Percentiles rank a stretch among this genome's conserved stretches.
Evolutionary conservation across 2,797 vertebrate species (phyloP).

Genomic region (Macropodus opercularis): DNA sequence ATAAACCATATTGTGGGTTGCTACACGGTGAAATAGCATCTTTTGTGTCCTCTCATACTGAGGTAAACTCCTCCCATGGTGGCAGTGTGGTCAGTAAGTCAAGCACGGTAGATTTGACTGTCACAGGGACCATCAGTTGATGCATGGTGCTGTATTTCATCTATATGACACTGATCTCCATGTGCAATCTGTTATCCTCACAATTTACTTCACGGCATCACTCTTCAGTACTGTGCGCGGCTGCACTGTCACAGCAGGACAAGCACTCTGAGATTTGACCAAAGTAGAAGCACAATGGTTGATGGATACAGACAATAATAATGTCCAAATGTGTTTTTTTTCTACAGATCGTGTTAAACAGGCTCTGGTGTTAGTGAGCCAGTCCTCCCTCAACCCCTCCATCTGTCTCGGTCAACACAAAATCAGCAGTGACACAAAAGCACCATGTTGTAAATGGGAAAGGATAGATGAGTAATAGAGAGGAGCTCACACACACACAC

Average conservation of each 20-base stretch:
- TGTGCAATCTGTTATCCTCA: constrained; percentile 51
- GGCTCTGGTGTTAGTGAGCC: constrained; percentile 32
- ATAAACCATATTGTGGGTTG: constrained; percentile 24
- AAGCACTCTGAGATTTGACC: background rate
- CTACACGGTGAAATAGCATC: constrained; percentile 7
- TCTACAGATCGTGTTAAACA: constrained; percentile 36
- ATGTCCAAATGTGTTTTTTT: constrained; percentile 18
- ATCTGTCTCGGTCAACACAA: constrained; percentile 67
- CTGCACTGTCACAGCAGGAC: constrained; percentile 7
- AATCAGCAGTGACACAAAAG: constrained; percentile 47
- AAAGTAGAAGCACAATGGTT: background rate
- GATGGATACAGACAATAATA: constrained; percentile 11
- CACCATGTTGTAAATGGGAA: constrained; percentile 38
- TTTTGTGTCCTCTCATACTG: constrained; percentile 16
- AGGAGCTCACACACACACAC: too few species aligned
- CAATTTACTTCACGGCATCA: constrained; percentile 22
- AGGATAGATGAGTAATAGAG: constrained; percentile 49
- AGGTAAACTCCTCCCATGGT: constrained; percentile 1
- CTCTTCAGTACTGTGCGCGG: constrained; percentile 14
- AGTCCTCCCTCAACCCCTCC: constrained; percentile 50
- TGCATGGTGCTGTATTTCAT: constrained; percentile 55
- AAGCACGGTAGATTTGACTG: constrained; percentile 27
- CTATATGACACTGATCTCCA: constrained; percentile 51
- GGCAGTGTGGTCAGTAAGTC: constrained; percentile 33
- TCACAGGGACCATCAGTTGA: constrained; percentile 46